A percentile compares a stretch with the other conserved stretches of the same genome.
Evolutionary conservation across 1,140 invertebrate genomes (phyloP).

Genomic region (Musca vetustissima): DNA sequence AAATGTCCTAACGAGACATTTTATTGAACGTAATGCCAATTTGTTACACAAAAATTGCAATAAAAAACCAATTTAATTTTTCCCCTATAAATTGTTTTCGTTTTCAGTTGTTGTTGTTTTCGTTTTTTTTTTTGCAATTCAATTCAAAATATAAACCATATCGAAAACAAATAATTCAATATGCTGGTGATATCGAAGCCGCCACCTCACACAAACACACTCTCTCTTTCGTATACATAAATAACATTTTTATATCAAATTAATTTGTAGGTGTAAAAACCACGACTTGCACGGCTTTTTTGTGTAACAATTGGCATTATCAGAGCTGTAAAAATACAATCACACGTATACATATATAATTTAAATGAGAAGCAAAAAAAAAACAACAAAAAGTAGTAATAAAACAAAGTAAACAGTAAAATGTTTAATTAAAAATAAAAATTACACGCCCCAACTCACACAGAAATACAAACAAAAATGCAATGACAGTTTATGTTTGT

Average conservation of each 20-base stretch:
- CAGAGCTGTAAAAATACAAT: constrained; percentile 26
- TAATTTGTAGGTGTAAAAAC: no score
- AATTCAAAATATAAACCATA: background rate
- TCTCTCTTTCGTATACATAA: background rate
- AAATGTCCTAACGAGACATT: no score
- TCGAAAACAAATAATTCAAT: no score
- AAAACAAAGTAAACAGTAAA: background rate
- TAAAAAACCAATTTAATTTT: constrained; percentile 13
- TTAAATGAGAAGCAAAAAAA: background rate
- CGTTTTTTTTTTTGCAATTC: background rate
- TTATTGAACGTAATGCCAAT: constrained; percentile 19
- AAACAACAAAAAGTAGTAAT: background rate
- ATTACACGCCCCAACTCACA: no score
- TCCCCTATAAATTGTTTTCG: constrained; percentile 3
- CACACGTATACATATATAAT: no score
- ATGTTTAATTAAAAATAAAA: constrained; percentile 8
- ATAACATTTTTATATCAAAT: background rate
- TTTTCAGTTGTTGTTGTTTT: no score
- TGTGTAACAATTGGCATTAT: constrained; percentile 55
- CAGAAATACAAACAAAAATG: no score
- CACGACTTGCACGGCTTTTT: constrained; percentile 32
- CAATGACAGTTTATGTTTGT: no score
- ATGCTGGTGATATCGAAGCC: no score
- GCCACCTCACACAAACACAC: no score
- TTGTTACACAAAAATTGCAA: constrained; percentile 25